Evolutionary conservation across 2,797 vertebrate species (phyloP), one percentile per base, ranked within the genome.

Genomic region (Poeciliopsis gracilis): DNA sequence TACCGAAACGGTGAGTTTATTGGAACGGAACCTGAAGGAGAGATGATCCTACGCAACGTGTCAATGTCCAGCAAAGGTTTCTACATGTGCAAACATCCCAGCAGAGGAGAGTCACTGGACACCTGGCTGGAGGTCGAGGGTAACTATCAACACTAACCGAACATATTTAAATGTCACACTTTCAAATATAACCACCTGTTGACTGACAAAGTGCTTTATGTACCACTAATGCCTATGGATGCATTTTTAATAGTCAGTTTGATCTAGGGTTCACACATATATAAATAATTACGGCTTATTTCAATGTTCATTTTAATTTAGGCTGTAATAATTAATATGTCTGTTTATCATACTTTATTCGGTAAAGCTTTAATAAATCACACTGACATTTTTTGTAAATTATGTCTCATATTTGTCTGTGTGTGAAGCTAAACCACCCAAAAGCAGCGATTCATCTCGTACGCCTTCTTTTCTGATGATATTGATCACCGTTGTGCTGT

Each of bases 1-100:
- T 87, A 16, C 73, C 77, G 4, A 47, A 13, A 83, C 0, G 43
- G 5, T 0, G 25, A 1, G 8, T 77, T 80, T 25, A 49, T 85
- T 0, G 71, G 79, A 3, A 15, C 0, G 0, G 0, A 61, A 11
- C 0, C 47, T 2, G 3, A 36, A 0, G 82, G 80, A 0, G n/a
- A 0, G 5, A 20, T 61, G 51, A 4, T 20, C 0, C 36, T 90
- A 3, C 2, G 20, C 0, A 1, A 16, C 0, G 82, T 80, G 59
- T 75, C 81, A 15, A 16, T 0, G 18, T 23, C 61, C 5, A 28
- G 83, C 6, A 46, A 85, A 75, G 88, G 86, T 20, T 51, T 82
- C 75, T 90, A 88, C 77, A 53, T 7, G 70, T 90, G 88, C 66
- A 0, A 74, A 5, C 72, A 85, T 46, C 81, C 66, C 2, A 49